phyloP scores from a whole-genome alignment of 2,888 invertebrate genomes.

The Epirrita christyi region DNA sequence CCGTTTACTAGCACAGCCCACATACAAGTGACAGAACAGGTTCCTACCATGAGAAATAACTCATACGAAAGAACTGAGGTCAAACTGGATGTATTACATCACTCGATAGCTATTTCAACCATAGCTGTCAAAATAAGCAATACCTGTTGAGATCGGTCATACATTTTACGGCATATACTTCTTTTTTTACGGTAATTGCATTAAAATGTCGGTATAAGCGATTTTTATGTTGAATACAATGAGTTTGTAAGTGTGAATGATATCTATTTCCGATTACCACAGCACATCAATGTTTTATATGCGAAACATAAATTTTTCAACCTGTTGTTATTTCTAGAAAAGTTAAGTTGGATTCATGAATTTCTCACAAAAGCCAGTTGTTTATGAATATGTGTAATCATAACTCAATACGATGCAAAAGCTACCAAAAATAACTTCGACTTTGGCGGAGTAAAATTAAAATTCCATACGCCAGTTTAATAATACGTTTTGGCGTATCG shows the following conservation, averaged over 20 bases:
- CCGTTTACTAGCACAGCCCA: constrained; percentile 43
- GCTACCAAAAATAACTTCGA: constrained; percentile 58
- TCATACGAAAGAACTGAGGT: constrained; percentile 56
- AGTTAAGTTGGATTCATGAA: background rate
- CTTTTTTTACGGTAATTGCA: constrained; percentile 5
- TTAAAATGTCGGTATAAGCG: constrained; percentile 5
- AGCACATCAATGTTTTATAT: background rate
- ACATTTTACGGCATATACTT: constrained; percentile 11
- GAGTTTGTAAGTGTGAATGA: constrained; percentile 5
- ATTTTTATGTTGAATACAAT: no score
- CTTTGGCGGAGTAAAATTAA: constrained; percentile 61
- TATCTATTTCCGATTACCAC: background rate
- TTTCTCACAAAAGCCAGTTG: background rate
- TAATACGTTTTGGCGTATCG: constrained; percentile 75
- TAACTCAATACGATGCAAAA: constrained; percentile 30
- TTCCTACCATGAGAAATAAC: constrained; percentile 58
- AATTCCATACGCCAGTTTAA: constrained; percentile 67
- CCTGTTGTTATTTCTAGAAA: constrained; percentile 5
- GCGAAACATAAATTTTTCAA: background rate
- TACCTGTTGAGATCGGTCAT: background rate
- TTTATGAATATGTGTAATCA: constrained; percentile 16
- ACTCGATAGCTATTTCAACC: constrained; percentile 50
- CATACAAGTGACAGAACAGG: constrained; percentile 56
- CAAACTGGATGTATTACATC: constrained; percentile 61
- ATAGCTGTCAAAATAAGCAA: constrained; percentile 36